Conservation (phyloP, 2,797 vertebrate species). For the Lophotriccus pileatus region DNA sequence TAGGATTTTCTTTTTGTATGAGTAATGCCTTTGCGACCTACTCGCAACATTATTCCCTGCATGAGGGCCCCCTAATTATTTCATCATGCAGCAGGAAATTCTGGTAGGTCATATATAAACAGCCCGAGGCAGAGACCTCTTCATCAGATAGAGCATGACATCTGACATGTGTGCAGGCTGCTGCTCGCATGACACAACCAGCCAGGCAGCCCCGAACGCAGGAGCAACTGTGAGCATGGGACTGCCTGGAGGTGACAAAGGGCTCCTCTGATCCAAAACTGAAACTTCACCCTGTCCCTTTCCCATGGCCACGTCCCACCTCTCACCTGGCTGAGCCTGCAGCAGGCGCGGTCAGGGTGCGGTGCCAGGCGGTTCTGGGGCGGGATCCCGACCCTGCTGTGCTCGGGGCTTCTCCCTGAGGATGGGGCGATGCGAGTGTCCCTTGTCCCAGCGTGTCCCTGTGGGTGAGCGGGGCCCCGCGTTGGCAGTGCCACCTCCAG, state of each 20-base stretch:
- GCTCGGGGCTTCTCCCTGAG: accelerated
- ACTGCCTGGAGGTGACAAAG: conserved; percentile 48
- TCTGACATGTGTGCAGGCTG: conserved; percentile 83
- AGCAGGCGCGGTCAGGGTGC: accelerated
- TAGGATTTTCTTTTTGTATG: conserved; percentile 68
- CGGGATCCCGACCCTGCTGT: neutral
- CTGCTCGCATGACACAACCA: conserved; percentile 66
- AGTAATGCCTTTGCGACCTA: conserved; percentile 74
- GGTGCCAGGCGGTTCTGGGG: accelerated
- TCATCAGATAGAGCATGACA: conserved; percentile 83
- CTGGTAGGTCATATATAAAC: conserved; percentile 88
- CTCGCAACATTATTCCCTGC: conserved; percentile 75
- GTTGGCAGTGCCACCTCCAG: neutral
- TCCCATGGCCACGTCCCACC: neutral
- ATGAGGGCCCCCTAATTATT: conserved; percentile 87
- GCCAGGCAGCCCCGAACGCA: conserved; percentile 38
- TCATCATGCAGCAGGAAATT: conserved; percentile 91
- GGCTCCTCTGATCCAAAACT: conserved; percentile 50
- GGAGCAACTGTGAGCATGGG: conserved; percentile 30
- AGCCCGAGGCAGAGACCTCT: conserved; percentile 81
- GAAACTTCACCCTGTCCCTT: neutral
- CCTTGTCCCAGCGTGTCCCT: accelerated
- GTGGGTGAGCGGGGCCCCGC: accelerated
- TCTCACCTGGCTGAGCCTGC: neutral
- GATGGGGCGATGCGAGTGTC: accelerated